Evolutionary conservation across 2,888 invertebrate genomes (phyloP).

Genomic region (Sisyra terminalis): DNA sequence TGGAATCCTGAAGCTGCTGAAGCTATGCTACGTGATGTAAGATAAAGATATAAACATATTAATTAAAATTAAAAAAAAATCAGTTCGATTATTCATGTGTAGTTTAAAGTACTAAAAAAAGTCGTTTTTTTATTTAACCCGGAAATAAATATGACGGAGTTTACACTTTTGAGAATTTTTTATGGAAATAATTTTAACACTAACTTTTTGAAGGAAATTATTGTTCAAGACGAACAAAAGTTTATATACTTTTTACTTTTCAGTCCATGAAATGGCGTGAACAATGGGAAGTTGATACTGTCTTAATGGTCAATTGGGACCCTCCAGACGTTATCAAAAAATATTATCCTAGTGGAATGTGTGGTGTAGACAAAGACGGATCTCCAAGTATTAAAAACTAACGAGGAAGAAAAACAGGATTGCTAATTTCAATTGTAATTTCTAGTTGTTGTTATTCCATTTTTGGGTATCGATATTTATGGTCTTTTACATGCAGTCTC

Average conservation of each 20-base stretch:
- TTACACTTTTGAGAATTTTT: too few relatives aligned
- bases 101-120: too few relatives aligned
- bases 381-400: conserved; percentile 41
- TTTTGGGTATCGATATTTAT: conserved; percentile 64
- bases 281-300: conserved; percentile 57
- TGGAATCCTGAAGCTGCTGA: conserved; percentile 80
- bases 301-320: conserved; percentile 43
- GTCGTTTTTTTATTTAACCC: too few relatives aligned
- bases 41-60: conserved; percentile 19
- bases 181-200: too few relatives aligned
- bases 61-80: not conserved
- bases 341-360: conserved; percentile 61
- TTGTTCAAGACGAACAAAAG: not conserved
- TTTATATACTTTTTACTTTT: conserved; percentile 14
- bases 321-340: conserved; percentile 50
- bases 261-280: conserved; percentile 59
- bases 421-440: conserved; percentile 9
- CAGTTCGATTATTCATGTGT: too few relatives aligned
- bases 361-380: conserved; percentile 72
- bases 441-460: conserved; percentile 62
- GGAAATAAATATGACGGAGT: too few relatives aligned
- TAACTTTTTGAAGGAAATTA: too few relatives aligned
- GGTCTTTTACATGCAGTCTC: conserved; percentile 60
- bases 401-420: not conserved
- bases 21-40: conserved; percentile 79